Evolutionary conservation across 2,888 invertebrate genomes (phyloP), one percentile per base, ranked within the genome.

Genomic region (Micoletzkya japonica): DNA sequence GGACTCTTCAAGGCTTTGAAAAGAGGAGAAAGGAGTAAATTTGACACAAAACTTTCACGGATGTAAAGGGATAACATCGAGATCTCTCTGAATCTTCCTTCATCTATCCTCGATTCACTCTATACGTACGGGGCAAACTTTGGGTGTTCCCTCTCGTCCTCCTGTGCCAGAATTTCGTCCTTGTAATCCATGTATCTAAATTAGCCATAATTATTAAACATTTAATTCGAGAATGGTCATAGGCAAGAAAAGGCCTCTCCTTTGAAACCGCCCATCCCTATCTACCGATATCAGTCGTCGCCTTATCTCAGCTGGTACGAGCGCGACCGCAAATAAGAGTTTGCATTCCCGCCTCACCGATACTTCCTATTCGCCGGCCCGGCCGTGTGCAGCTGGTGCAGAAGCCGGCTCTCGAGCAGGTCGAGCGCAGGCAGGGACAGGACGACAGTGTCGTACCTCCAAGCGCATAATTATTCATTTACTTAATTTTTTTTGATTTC

Each of bases 371-470:
- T 76, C 52, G 79, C 68, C 6, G 76, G 66, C 10, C 76, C 78
- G 0, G 81, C 72, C 37, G 77, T 63, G 70, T 85, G 79, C 37
- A 84, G 39, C 36, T 79, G 78, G 20, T 70, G 37, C 54, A 86
- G 70, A 10, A 85, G 71, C 34, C 78, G 70, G 30, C 92, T 90
- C 87, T 96, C 94, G 75, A 97, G 90, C 83, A 89, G 90, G 82
- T 94, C 91, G 0, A 93, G 90, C 0, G 96, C 95, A 57, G 90
- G 89, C 76, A 80, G 60, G 1, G 75, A 77, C 26, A 72, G 39
- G 4, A 97, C 91, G 14, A 98, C 87, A 0, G 95, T 96, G 76
- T 93, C 92, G 87, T 97, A 93, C 88, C 97, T 97, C 24, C 17
- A 30, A 17, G 10, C 14, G n/a, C 4, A 14, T 60, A 30, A 17